Base-by-base conservation (phyloP, 2,797 vertebrate species). In the Malacoctenus gilli region DNA sequence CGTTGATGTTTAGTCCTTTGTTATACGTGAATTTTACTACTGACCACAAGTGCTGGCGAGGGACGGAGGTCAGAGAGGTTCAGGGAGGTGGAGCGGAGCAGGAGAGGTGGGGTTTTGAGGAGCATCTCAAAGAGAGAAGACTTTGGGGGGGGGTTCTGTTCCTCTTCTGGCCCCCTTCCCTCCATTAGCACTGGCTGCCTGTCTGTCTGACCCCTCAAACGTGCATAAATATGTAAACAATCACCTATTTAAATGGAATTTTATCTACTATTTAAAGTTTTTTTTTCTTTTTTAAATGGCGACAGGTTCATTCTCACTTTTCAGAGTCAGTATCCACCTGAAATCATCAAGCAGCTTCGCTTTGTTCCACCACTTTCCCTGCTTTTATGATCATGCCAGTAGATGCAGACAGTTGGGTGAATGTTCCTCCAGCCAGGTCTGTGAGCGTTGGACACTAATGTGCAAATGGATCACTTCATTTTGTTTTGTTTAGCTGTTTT, bases 1-100 rank as follows among this genome's bases (percentile, higher is more conserved):
- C 83, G 52, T 78, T 31, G 53, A 59, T 75, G 49, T 75, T 62
- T 67, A 41, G 20, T n/a, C n/a, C n/a, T n/a, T n/a, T n/a, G n/a
- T 18, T 76, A 37, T 67, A 70, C 5, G 36, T 78, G 73, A 78
- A 56, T 62, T 79, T 74, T 82, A 87, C 85, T 88, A 88, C 86
- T 88, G 86, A 88, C 72, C 75, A 74, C 72, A 68, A 59, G 70
- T 74, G 78, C 71, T 76, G 43, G n/a, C 48, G 72, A 66, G 53
- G 21, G 71, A 52, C 5, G 19, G 66, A 66, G 57, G 58, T 42
- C 19, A 30, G 12, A 31, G 43, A 65, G 40, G 47, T 35, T 55
- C 2, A 4, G 8, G 44, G 38, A 25, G 23, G 23, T 8, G 4
- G 14, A 30, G 0, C 7, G 49, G 7, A 4, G n/a, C n/a, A n/a